A percentile compares a stretch with the other conserved stretches of the same genome.
Conservation (phyloP, 2,797 vertebrate genomes). For the Meriones psammophilus region DNA sequence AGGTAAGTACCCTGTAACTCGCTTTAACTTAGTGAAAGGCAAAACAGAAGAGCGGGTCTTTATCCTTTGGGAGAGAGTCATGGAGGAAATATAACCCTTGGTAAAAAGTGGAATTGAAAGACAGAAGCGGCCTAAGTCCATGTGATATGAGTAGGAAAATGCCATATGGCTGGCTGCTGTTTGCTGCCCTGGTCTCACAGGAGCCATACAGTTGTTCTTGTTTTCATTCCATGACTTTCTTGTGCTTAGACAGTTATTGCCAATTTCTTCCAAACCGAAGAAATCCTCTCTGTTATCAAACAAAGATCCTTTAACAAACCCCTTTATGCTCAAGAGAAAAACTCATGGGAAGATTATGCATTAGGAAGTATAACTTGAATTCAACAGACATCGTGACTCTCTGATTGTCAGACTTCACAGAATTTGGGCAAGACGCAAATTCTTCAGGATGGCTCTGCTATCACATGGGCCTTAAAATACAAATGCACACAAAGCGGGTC, state of each 20-base stretch:
- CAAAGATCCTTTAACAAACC: slow-evolving; percentile 77
- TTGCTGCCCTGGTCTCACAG: neutral
- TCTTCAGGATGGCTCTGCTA: slow-evolving; percentile 51
- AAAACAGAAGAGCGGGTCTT: neutral
- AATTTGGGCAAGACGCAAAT: slow-evolving; percentile 44
- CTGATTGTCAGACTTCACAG: slow-evolving; percentile 31
- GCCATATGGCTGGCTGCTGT: neutral
- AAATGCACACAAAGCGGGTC: slow-evolving; percentile 63
- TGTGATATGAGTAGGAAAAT: neutral
- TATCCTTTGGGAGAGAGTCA: neutral
- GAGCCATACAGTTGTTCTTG: neutral
- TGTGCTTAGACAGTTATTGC: neutral
- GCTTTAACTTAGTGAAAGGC: neutral
- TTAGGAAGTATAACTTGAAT: slow-evolving; percentile 58
- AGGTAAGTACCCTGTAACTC: neutral
- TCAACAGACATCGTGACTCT: slow-evolving; percentile 57
- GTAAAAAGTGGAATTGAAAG: slow-evolving; percentile 20
- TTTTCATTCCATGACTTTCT: neutral
- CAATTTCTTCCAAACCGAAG: slow-evolving; percentile 64
- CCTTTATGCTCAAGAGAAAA: slow-evolving; percentile 46
- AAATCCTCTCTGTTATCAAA: slow-evolving; percentile 60
- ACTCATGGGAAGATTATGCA: slow-evolving; percentile 58
- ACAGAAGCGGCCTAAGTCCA: too few species aligned
- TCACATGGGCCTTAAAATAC: slow-evolving; percentile 64
- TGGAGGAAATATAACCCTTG: neutral